Evolutionary conservation across 1,140 invertebrate genomes (phyloP), one percentile per base, ranked within the genome.

Genomic region (Drosophila santomea): DNA sequence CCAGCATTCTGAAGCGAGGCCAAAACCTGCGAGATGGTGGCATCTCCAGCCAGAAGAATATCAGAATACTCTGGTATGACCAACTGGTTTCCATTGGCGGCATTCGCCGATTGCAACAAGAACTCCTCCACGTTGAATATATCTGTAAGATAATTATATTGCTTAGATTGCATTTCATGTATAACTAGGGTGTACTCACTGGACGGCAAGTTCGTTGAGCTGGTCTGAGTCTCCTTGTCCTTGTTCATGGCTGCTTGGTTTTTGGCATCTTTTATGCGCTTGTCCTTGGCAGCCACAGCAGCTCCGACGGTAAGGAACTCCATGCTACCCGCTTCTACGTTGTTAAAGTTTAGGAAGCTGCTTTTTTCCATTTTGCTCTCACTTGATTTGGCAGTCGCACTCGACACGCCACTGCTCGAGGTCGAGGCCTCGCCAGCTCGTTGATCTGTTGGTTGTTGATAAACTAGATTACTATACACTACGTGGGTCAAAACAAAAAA

Each of bases 241-340:
- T 92, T 88, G 55, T 86, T 84, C 12, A 88, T 41, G 47, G 91
- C 88, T 1, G 74, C 78, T 44, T 91, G 93, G 80, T 95, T 96
- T 73, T 96, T 96, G 2, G 94, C 95, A 90, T 97, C 96, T 81
- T 97, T 97, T 28, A 95, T 94, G 44, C 96, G 94, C 92, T 97
- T 97, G 91, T 97, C 96, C 92, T 97, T 96, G 39, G 96, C 96
- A 4, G 96, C 96, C 60, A 96, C 95, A 47, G 96, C 97, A 48
- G 97, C 96, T 14, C 96, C 96, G 32, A 97, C 94, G 64, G 95
- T 96, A 4, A 98, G 92, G 48, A 91, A 83, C 50, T 91, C 90
- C 69, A 92, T 78, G 35, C 91, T 90, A 12, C 80, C 63, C 5
- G 72, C 60, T 2, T 85, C 82, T 38, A 88, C 62, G 28, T 67